Base-by-base conservation (phyloP, 2,113 vertebrate genomes). In the Alosa alosa region DNA sequence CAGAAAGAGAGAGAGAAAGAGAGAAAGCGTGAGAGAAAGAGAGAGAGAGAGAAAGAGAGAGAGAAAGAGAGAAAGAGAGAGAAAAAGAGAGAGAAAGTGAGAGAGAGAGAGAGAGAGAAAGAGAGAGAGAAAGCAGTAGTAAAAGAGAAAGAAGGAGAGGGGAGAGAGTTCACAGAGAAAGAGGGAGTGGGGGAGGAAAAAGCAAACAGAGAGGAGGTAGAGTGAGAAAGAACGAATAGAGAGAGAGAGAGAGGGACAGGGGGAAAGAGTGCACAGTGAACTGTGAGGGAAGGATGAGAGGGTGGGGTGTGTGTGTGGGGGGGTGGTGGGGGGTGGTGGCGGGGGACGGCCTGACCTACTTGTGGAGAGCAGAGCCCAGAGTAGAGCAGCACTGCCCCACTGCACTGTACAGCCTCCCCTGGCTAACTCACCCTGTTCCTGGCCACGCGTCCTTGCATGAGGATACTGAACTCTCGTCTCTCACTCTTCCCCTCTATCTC, bases 281-380 rank as follows among this genome's bases (percentile, higher is more conserved):
- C 31, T 75, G 4, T 17, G 68, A 49, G 13, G 31, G 49, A 10
- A 50, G 0, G 50, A 6, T 6, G 50, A 36, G 15, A 31, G 47
- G n/a, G 47, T 13, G 49, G 22, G 15, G 82, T 13, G 49, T 15
- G n/a, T 0, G 25, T 6, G 13, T 10, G 46, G 84, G 15, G 15
- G 20, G 39, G 18, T 31, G 15, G n/a, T n/a, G n/a, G n/a, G 49
- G 36, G n/a, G 47, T 18, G 50, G 11, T 20, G 2, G 47, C n/a
- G 44, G 52, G 52, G 45, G 49, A 2, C 36, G 41, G 6, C 39
- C 88, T 91, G 87, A 90, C 92, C 93, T 92, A 93, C 84, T 92
- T 93, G 88, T 49, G 47, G 57, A 75, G 17, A 18, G 22, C 8
- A 49, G 13, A 31, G 18, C n/a, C 7, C 72, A 47, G 55, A 25